Percentiles rank a stretch among this genome's conserved stretches.
These are phyloP conservation scores for Idaea biselata DNA, from an alignment of 2,888 invertebrate genomes.

Conservation along the genomic window DNA sequence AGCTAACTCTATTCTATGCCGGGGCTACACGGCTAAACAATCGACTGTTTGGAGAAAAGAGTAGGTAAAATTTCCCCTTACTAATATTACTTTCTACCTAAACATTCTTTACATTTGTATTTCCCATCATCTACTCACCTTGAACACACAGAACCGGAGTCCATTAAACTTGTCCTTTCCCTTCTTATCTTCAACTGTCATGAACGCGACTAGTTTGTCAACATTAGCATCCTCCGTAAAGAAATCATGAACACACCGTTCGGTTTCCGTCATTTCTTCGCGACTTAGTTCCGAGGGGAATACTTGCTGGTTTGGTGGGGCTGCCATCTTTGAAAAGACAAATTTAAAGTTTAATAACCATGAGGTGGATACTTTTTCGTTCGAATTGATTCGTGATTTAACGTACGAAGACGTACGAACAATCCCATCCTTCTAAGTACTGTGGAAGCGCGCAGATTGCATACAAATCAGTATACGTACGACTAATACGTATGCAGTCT, in stretches of 20 bases:
- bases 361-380: too few relatives aligned
- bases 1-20: too few relatives aligned
- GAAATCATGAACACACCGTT: slow-evolving; percentile 83
- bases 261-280: slow-evolving; percentile 82
- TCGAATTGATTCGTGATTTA: too few relatives aligned
- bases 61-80: too few relatives aligned
- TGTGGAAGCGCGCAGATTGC: too few relatives aligned
- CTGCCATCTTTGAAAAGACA: slow-evolving; percentile 79
- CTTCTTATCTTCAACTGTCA: slow-evolving; percentile 92
- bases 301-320: slow-evolving; percentile 84
- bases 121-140: slow-evolving; percentile 72
- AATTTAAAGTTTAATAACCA: slow-evolving; percentile 1
- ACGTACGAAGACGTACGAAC: too few relatives aligned
- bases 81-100: too few relatives aligned
- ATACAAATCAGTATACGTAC: too few relatives aligned
- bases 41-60: too few relatives aligned
- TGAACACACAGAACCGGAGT: slow-evolving; percentile 85
- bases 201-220: slow-evolving; percentile 84
- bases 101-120: background rate
- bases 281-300: slow-evolving; percentile 67
- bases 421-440: too few relatives aligned
- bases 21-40: too few relatives aligned
- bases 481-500: too few relatives aligned
- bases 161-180: slow-evolving; percentile 90
- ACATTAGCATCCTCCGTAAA: slow-evolving; percentile 85